Conservation (phyloP, 2,113 vertebrate species). For the Seriola rivoliana region DNA sequence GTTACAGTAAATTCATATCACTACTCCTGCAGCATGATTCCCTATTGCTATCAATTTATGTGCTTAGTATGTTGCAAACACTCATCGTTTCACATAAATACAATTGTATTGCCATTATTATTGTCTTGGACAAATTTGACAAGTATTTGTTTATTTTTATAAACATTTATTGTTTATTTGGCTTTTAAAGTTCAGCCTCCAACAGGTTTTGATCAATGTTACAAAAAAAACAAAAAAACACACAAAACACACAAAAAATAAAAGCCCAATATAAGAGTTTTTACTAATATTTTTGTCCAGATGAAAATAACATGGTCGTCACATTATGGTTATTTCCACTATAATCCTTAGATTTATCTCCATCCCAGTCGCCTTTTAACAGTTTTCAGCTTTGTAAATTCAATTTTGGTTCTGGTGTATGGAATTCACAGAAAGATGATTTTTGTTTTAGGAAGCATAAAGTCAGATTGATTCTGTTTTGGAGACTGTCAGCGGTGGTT, state of each 20-base stretch:
- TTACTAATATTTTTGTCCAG: background rate
- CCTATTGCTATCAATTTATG: background rate
- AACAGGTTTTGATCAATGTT: background rate
- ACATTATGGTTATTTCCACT: background rate
- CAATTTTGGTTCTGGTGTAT: background rate
- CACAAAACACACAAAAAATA: too few species aligned
- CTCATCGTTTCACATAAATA: background rate
- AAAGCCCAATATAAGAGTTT: too few species aligned
- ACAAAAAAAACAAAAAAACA: background rate
- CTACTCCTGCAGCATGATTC: background rate
- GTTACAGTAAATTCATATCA: background rate
- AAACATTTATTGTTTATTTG: background rate
- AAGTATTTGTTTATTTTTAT: background rate
- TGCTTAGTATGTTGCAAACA: background rate
- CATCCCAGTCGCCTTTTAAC: background rate
- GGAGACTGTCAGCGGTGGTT: conserved; percentile 33
- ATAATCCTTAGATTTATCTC: background rate
- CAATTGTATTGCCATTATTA: background rate
- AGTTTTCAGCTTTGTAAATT: background rate
- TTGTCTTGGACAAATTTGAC: background rate
- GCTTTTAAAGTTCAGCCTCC: background rate
- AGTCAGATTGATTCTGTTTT: conserved; percentile 45
- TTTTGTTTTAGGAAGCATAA: conserved; percentile 44
- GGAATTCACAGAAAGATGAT: conserved; percentile 36
- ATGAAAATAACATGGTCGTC: background rate